phyloP scores from a whole-genome alignment of 2,797 vertebrate genomes.

The Octomys mimax region DNA sequence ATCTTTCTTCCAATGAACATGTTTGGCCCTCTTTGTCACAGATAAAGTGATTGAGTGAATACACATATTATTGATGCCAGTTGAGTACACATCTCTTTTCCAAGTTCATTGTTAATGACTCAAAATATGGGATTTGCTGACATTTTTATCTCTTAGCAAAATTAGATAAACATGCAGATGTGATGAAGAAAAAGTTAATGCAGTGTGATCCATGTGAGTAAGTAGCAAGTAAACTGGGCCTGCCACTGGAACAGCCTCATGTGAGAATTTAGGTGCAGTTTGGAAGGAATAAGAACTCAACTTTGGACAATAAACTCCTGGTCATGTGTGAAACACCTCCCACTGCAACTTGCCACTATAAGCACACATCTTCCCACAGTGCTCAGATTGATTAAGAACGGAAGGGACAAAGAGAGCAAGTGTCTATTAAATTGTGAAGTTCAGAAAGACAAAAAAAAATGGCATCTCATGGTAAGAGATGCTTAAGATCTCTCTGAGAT shows the following conservation, averaged over 20 bases:
- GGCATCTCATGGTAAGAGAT: not conserved
- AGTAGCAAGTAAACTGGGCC: conserved; percentile 67
- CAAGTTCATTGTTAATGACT: conserved; percentile 51
- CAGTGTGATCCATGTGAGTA: conserved; percentile 64
- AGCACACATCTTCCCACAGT: not conserved
- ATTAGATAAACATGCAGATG: not conserved
- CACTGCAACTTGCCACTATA: conserved; percentile 37
- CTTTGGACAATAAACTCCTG: conserved; percentile 46
- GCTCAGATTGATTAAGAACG: not conserved
- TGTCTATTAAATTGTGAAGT: not conserved
- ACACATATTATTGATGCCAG: not conserved
- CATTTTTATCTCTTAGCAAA: conserved; percentile 46
- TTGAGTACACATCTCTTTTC: conserved; percentile 13
- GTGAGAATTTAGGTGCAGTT: not conserved
- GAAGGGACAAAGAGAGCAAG: not conserved
- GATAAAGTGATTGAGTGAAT: too few relatives aligned
- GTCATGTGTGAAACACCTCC: conserved; percentile 28
- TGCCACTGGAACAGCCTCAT: not conserved
- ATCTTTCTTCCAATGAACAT: too few relatives aligned
- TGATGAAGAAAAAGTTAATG: conserved; percentile 57
- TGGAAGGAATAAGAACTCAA: not conserved
- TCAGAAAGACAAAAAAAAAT: not conserved
- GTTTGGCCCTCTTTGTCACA: too few relatives aligned
- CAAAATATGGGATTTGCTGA: conserved; percentile 49
- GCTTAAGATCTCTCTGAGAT: not conserved